Percentiles rank a stretch among this genome's conserved stretches.
Evolutionary conservation across 1,140 invertebrate genomes (phyloP).

Genomic region (Xylocopa sonorina): DNA sequence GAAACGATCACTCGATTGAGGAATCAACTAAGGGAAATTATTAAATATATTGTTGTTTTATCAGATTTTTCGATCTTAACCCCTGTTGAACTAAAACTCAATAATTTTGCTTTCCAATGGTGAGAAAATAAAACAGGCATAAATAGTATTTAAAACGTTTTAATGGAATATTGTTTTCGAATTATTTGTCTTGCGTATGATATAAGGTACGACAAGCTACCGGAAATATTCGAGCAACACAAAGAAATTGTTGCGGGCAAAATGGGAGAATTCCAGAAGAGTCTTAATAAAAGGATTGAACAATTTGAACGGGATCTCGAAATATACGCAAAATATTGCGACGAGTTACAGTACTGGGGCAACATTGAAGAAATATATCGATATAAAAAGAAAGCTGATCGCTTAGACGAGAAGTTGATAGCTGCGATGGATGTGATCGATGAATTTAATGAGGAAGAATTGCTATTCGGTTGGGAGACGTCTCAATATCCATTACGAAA

Average conservation of each 20-base stretch:
- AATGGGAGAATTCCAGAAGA: constrained; percentile 92
- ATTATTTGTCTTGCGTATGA: not conserved
- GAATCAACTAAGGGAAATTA: constrained; percentile 86
- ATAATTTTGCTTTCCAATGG: constrained; percentile 94
- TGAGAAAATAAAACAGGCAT: constrained; percentile 29
- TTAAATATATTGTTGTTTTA: constrained; percentile 88
- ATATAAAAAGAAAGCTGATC: constrained; percentile 91
- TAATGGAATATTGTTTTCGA: constrained; percentile 2
- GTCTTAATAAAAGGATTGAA: constrained; percentile 86
- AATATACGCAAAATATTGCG: constrained; percentile 89
- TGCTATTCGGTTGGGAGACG: constrained; percentile 93
- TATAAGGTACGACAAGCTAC: constrained; percentile 86
- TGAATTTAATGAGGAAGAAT: constrained; percentile 95
- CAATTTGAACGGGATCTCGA: constrained; percentile 92
- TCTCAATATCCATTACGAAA: constrained; percentile 94
- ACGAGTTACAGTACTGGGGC: constrained; percentile 94
- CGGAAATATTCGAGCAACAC: constrained; percentile 91
- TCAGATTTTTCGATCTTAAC: constrained; percentile 91
- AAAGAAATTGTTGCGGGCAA: constrained; percentile 91
- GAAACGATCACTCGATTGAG: constrained; percentile 89
- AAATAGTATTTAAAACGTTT: no score
- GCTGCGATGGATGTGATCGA: constrained; percentile 91
- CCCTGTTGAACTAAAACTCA: constrained; percentile 92
- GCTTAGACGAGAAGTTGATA: constrained; percentile 86
- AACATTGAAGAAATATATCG: constrained; percentile 92